Conservation (phyloP, 1,140 invertebrate genomes). For the Charaxes varanes region DNA sequence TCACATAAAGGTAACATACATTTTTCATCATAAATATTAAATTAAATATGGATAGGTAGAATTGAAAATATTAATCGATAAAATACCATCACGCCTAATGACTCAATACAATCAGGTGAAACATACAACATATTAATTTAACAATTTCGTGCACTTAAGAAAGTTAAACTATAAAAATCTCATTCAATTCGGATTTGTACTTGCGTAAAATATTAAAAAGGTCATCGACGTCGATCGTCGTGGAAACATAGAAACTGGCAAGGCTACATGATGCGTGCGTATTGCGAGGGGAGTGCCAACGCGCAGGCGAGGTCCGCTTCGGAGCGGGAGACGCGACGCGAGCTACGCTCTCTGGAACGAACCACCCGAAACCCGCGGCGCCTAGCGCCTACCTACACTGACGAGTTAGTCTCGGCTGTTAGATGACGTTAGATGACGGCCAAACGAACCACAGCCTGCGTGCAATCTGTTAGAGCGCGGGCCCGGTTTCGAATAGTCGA, state of each 20-base stretch:
- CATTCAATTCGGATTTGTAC: constrained; percentile 72
- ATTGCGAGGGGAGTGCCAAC: constrained; percentile 35
- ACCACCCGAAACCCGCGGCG: constrained; percentile 34
- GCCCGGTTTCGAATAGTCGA: constrained; percentile 29
- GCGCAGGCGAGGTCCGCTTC: too few relatives aligned
- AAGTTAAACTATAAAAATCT: constrained; percentile 69
- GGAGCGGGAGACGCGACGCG: constrained; percentile 2
- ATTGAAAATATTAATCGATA: constrained; percentile 58
- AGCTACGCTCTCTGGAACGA: constrained; percentile 33
- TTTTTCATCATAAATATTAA: constrained; percentile 59
- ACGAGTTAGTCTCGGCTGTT: constrained; percentile 60
- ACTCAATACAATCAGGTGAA: constrained; percentile 67
- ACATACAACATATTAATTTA: constrained; percentile 70
- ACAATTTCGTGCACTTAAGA: constrained; percentile 71
- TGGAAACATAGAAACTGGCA: constrained; percentile 71
- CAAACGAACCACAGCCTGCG: constrained; percentile 35
- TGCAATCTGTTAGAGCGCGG: constrained; percentile 48
- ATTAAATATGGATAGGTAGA: constrained; percentile 60
- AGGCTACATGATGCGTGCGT: constrained; percentile 67
- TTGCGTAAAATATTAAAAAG: constrained; percentile 61
- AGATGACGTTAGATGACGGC: constrained; percentile 35
- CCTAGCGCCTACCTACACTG: constrained; percentile 27
- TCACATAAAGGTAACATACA: constrained; percentile 71
- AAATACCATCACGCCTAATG: constrained; percentile 68
- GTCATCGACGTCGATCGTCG: constrained; percentile 62